Evolutionary conservation across 2,797 vertebrate genomes (phyloP), one percentile per base, ranked within the genome.

Genomic region (Cossypha polioptera): DNA sequence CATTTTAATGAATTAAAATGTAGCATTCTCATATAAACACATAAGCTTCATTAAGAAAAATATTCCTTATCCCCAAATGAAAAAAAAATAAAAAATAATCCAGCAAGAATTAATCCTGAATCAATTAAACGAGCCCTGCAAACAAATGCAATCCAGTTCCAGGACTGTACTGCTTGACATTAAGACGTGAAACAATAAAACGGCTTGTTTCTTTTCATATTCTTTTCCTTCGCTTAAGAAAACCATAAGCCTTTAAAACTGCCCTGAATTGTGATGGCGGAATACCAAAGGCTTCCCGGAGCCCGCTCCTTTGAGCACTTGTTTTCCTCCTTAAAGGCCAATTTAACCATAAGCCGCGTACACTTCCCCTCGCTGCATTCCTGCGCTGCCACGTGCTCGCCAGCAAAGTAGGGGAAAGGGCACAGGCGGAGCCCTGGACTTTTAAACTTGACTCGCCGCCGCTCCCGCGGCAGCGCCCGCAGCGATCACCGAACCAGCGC

Each of bases 371-470:
- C 40, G 81, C 68, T 4, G 95, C 94, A 82, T 96, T 93, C 95
- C 84, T 65, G 38, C 28, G 25, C 59, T 2, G 80, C 91, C 91
- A 63, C 92, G 59, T 78, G 85, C 33, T 57, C 3, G 47, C 72
- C 16, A 11, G 61, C 79, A 11, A 96, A 96, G 87, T 94, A 75
- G 97, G 96, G 36, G 19, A 97, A 97, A 97, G 95, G 95, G 92
- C 91, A 59, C 24, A 3, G 38, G 24, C 63, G 22, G 48, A 68
- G 20, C 79, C 28, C 13, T 6, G 35, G 54, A 18, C 79, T 85
- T 19, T 19, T 6, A 22, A 62, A 55, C 82, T 19, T 1, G 40
- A 19, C 78, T 53, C 7, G 59, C 66, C 82, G 29, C 16, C 1
- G 42, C 7, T 25, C 9, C 81, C 1, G 5, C 24, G 48, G 77